phyloP scores from a whole-genome alignment of 2,113 vertebrate genomes.

The Myanophis thanlyinensis region DNA sequence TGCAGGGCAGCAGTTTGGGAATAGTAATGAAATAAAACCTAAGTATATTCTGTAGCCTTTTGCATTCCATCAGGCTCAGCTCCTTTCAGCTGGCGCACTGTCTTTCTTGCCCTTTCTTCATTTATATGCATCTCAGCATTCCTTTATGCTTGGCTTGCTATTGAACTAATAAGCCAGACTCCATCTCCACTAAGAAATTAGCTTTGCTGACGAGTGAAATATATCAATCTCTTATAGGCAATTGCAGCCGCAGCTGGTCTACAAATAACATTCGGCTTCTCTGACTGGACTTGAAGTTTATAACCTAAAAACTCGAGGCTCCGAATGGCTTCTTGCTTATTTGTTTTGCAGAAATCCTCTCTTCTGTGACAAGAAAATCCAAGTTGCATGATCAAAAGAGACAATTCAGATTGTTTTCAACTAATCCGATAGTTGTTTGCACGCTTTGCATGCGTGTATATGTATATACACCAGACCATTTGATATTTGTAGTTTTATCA shows the following conservation, averaged over 20 bases:
- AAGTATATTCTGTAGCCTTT: neutral
- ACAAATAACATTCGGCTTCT: neutral
- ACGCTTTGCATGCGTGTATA: neutral
- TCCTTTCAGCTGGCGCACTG: no score
- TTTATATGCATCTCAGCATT: neutral
- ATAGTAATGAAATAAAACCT: rapidly evolving
- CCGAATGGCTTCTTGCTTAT: neutral
- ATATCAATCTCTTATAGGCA: neutral
- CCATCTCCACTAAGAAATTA: neutral
- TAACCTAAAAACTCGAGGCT: neutral
- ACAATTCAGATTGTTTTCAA: neutral
- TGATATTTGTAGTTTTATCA: neutral
- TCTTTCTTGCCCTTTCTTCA: neutral
- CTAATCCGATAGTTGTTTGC: neutral
- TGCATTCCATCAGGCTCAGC: neutral
- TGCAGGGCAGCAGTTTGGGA: rapidly evolving
- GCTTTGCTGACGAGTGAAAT: neutral
- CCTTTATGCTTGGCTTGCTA: neutral
- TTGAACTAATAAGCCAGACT: neutral
- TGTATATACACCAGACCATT: neutral
- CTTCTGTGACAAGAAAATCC: neutral
- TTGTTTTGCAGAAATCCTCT: neutral
- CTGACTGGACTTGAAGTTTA: neutral
- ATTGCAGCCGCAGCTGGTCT: rapidly evolving
- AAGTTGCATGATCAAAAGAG: no score